Conservation (phyloP, 2,113 vertebrate species). For the Nerophis lumbriciformis region DNA sequence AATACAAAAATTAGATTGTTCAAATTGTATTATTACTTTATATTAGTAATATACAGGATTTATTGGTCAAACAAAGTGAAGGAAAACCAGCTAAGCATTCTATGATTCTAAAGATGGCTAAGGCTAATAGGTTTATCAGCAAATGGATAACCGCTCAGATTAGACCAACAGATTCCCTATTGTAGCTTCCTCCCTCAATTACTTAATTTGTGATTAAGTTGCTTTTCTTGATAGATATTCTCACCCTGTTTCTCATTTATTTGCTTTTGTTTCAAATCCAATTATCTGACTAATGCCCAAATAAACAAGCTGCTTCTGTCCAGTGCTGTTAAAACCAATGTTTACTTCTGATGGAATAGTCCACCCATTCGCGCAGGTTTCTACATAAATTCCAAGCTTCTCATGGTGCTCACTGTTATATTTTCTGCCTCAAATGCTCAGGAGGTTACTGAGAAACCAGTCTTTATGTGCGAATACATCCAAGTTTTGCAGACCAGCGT, state of each 20-base stretch:
- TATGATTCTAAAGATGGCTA: no score
- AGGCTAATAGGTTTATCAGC: no score
- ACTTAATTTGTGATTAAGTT: not conserved
- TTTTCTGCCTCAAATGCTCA: constrained; percentile 20
- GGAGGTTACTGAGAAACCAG: constrained; percentile 23
- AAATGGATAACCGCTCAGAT: no score
- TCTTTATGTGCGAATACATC: constrained; percentile 11
- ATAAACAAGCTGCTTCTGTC: not conserved
- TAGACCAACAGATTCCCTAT: no score
- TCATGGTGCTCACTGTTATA: constrained; percentile 18
- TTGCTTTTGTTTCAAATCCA: not conserved
- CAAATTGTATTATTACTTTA: no score
- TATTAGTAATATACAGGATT: no score
- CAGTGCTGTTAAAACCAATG: not conserved
- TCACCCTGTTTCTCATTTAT: not conserved
- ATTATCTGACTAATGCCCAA: not conserved
- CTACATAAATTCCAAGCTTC: constrained; percentile 3
- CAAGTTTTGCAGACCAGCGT: constrained; percentile 1
- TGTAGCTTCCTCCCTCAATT: not conserved
- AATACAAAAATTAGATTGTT: no score
- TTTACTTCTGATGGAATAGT: constrained; percentile 18
- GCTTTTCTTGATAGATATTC: not conserved
- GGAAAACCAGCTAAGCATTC: no score
- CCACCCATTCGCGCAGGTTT: constrained; percentile 1
- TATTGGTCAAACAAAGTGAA: no score